Conservation (phyloP, 2,797 vertebrate genomes). For the Austrolebias charrua region DNA sequence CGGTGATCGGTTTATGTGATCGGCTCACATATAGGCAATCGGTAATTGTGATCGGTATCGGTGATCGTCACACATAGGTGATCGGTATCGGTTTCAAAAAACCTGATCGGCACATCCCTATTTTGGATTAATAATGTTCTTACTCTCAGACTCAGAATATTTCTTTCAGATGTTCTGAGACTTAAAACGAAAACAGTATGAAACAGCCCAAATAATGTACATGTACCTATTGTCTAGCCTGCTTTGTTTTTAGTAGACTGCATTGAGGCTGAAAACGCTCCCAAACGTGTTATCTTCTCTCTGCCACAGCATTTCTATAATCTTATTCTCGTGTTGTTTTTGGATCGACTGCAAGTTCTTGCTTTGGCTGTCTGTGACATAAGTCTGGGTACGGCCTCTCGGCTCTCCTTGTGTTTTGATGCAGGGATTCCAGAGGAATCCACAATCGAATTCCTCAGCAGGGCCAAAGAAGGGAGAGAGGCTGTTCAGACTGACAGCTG, state of each 20-base stretch:
- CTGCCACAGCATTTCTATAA: slow-evolving; percentile 33
- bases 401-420: slow-evolving; percentile 33
- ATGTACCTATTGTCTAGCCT: neutral
- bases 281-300: slow-evolving; percentile 43
- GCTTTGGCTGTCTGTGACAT: slow-evolving; percentile 38
- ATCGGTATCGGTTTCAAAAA: too few relatives aligned
- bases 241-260: slow-evolving; percentile 10
- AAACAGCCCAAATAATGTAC: neutral
- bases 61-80: too few relatives aligned
- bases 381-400: slow-evolving; percentile 40
- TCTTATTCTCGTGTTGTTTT: slow-evolving; percentile 57
- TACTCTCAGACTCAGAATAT: too few relatives aligned
- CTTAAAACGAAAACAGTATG: neutral
- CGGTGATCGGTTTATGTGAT: too few relatives aligned
- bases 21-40: too few relatives aligned
- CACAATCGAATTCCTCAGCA: slow-evolving; percentile 59
- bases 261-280: slow-evolving; percentile 1
- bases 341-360: slow-evolving; percentile 58
- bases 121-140: too few relatives aligned
- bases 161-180: neutral
- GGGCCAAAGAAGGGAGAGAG: slow-evolving; percentile 39
- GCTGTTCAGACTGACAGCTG: slow-evolving; percentile 1
- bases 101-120: too few relatives aligned
- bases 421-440: slow-evolving; percentile 72
- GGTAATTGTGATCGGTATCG: too few relatives aligned